These are phyloP conservation scores for Ascaphus truei DNA, from an alignment of 2,113 vertebrate species.

Conservation along the genomic window DNA sequence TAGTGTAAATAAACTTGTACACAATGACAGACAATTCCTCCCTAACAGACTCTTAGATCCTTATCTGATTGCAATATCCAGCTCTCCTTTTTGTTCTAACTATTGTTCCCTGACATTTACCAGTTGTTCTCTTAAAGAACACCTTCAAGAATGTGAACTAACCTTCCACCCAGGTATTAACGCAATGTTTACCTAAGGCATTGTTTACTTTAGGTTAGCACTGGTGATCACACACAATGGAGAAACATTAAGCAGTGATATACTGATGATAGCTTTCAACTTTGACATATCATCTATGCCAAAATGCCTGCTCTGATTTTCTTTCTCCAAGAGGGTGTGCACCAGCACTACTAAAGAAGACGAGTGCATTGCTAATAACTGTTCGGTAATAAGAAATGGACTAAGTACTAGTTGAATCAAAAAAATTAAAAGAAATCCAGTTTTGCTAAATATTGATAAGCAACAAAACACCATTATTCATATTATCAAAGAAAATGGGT, in stretches of 20 bases:
- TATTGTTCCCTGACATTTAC: slow-evolving; percentile 37
- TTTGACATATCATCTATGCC: background rate
- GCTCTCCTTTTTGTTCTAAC: slow-evolving; percentile 28
- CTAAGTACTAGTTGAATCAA: too few relatives aligned
- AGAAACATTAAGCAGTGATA: background rate
- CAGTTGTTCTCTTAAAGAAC: slow-evolving; percentile 27
- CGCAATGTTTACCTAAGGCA: background rate
- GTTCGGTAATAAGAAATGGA: too few relatives aligned
- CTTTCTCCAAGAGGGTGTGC: background rate
- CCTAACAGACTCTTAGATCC: background rate
- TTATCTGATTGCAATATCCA: slow-evolving; percentile 33
- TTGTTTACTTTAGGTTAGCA: slow-evolving; percentile 43
- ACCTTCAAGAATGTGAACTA: slow-evolving; percentile 32
- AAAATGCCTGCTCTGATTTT: background rate
- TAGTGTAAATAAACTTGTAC: too few relatives aligned
- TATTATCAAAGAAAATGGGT: too few relatives aligned
- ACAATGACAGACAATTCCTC: too few relatives aligned
- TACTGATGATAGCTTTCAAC: background rate
- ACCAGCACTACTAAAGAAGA: too few relatives aligned
- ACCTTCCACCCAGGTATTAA: slow-evolving; percentile 9
- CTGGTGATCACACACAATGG: slow-evolving; percentile 1
- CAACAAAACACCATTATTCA: too few relatives aligned
- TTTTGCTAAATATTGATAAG: too few relatives aligned
- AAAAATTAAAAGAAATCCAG: too few relatives aligned
- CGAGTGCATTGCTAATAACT: too few relatives aligned